Evolutionary conservation across 2,888 invertebrate genomes (phyloP).

Genomic region (Tribolium freemani): DNA sequence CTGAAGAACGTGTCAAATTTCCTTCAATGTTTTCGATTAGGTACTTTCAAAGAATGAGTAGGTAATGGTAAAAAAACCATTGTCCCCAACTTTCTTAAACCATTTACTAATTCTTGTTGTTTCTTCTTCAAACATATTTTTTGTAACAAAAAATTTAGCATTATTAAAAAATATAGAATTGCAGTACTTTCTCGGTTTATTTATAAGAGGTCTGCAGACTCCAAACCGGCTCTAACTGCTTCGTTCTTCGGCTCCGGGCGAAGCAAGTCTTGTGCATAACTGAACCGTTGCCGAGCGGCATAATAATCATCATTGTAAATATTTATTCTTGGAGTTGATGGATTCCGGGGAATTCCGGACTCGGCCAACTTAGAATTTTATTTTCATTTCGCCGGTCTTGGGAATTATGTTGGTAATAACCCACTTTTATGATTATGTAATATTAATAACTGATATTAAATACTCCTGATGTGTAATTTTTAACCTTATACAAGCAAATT

Average conservation of each 20-base stretch:
- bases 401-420: not conserved
- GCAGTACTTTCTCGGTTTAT: not conserved
- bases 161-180: not conserved
- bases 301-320: constrained; percentile 23
- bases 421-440: not conserved
- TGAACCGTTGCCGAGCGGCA: constrained; percentile 15
- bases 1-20: too few species aligned
- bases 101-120: too few species aligned
- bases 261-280: constrained; percentile 47
- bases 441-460: not conserved
- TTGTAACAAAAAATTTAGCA: too few species aligned
- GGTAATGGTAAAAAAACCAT: too few species aligned
- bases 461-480: not conserved
- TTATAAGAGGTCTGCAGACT: constrained; percentile 9
- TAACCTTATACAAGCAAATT: not conserved
- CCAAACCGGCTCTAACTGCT: constrained; percentile 50
- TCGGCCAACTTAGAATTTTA: not conserved
- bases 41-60: too few species aligned
- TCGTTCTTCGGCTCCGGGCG: constrained; percentile 53
- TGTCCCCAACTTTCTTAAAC: too few species aligned
- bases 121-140: too few species aligned
- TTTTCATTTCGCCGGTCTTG: not conserved
- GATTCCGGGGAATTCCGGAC: not conserved
- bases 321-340: constrained; percentile 7
- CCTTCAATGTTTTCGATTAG: too few species aligned